A percentile compares a stretch with the other conserved stretches of the same genome.
Conservation (phyloP, 2,888 invertebrate genomes). For the Hedya salicella region DNA sequence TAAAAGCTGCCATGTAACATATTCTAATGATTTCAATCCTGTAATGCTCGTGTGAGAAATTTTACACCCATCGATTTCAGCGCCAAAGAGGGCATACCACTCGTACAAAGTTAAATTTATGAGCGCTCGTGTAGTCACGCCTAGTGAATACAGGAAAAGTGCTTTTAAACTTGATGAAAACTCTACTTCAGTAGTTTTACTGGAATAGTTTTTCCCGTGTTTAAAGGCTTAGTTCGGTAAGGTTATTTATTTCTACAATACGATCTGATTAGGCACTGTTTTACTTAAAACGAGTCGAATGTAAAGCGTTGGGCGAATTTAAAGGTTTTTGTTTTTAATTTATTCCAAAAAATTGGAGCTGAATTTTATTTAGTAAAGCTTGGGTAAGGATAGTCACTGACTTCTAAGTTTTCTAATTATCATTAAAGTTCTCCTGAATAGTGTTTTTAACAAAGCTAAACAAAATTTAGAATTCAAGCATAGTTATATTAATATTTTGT, state of each 20-base stretch:
- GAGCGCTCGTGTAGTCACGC: constrained; percentile 45
- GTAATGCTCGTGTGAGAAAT: neutral
- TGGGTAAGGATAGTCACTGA: too few species aligned
- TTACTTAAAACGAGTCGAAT: neutral
- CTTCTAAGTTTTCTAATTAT: too few species aligned
- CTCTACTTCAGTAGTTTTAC: constrained; percentile 43
- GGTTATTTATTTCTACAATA: neutral
- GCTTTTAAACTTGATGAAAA: constrained; percentile 49
- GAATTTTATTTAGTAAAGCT: too few species aligned
- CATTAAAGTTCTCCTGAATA: too few species aligned
- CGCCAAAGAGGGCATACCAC: constrained; percentile 10
- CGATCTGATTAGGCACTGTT: neutral
- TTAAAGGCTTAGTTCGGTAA: neutral
- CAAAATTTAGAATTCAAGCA: too few species aligned
- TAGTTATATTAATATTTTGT: too few species aligned
- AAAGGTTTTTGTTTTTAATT: too few species aligned
- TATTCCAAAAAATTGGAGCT: too few species aligned
- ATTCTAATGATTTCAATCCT: neutral
- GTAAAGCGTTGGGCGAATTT: neutral
- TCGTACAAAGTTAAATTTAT: constrained; percentile 35
- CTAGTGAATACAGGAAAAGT: constrained; percentile 46
- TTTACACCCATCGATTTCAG: constrained; percentile 11
- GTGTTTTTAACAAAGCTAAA: too few species aligned
- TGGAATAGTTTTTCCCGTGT: constrained; percentile 19
- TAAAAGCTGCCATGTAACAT: constrained; percentile 1